Evolutionary conservation across 2,113 vertebrate genomes (phyloP).

Genomic region (Antigone vipio): DNA sequence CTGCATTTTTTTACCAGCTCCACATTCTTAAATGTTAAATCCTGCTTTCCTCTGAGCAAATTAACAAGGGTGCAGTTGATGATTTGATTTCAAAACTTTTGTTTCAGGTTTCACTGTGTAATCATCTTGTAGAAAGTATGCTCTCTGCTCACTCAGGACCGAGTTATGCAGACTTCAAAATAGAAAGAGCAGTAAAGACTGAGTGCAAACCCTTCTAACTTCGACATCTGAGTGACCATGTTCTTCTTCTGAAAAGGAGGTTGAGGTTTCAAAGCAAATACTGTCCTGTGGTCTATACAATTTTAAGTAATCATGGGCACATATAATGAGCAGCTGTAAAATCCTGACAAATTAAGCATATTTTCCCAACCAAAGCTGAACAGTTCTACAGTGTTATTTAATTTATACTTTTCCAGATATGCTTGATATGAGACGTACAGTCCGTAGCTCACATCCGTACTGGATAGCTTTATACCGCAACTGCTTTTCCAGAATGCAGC

Average conservation of each 20-base stretch:
- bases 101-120: not conserved
- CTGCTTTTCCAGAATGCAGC: not conserved
- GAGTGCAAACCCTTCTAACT: not conserved
- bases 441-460: not conserved
- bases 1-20: not conserved
- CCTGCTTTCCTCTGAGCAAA: not conserved
- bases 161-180: not conserved
- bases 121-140: not conserved
- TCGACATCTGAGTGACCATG: not conserved
- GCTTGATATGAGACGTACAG: not conserved
- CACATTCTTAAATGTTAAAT: not conserved
- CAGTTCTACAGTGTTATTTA: not conserved
- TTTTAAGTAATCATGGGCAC: not conserved
- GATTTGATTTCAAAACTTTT: not conserved
- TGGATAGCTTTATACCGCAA: not conserved
- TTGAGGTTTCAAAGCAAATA: not conserved
- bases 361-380: not conserved
- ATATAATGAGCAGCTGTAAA: not conserved
- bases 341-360: not conserved
- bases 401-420: not conserved
- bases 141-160: not conserved
- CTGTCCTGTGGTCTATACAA: not conserved
- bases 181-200: not conserved
- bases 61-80: not conserved
- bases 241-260: not conserved